phyloP scores from a whole-genome alignment of 1,140 invertebrate genomes.

The Drosophila albomicans region DNA sequence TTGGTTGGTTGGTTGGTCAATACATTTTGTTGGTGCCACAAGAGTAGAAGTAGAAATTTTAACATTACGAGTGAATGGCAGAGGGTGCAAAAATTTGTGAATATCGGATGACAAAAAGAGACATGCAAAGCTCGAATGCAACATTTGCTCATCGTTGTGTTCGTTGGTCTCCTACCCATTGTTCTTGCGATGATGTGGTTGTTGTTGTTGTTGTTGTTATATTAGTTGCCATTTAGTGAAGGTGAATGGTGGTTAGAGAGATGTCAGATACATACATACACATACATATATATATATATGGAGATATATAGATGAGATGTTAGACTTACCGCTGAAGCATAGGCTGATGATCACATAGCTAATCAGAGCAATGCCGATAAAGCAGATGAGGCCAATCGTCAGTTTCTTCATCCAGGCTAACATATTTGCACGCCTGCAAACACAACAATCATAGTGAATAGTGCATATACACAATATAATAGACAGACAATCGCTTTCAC shows the following conservation, averaged over 20 bases:
- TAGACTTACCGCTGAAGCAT: slow-evolving; percentile 80
- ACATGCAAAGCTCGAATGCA: slow-evolving; percentile 44
- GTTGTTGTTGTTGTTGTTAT: neutral
- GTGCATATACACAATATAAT: neutral
- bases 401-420: slow-evolving; percentile 83
- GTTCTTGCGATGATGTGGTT: slow-evolving; percentile 11
- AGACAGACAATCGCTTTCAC: neutral
- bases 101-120: slow-evolving; percentile 14
- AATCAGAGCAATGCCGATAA: slow-evolving; percentile 79
- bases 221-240: slow-evolving; percentile 62
- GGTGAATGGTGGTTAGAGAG: slow-evolving; percentile 63
- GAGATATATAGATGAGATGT: neutral
- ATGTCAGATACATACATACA: slow-evolving; percentile 12
- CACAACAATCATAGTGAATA: neutral
- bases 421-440: slow-evolving; percentile 73
- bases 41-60: slow-evolving; percentile 56
- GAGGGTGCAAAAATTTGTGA: slow-evolving; percentile 22
- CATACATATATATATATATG: too few relatives aligned
- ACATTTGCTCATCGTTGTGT: slow-evolving; percentile 14
- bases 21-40: slow-evolving; percentile 71
- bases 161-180: slow-evolving; percentile 4
- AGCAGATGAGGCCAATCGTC: slow-evolving; percentile 80
- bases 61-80: slow-evolving; percentile 22
- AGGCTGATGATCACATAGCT: slow-evolving; percentile 81
- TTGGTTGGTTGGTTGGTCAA: slow-evolving; percentile 56